phyloP scores from a whole-genome alignment of 2,797 vertebrate species.

The Pelodytes ibericus region DNA sequence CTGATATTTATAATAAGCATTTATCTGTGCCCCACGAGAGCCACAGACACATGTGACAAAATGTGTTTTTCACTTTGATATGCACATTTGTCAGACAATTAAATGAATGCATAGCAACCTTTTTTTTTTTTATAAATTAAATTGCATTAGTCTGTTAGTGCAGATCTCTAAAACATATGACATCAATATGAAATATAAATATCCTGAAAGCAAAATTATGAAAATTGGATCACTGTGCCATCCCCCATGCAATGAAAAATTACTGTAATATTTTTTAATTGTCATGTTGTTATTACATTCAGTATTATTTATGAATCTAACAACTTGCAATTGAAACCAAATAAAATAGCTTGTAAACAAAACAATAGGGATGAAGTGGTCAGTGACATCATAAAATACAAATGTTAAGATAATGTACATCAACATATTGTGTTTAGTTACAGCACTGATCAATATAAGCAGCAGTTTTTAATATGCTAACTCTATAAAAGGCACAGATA shows the following conservation, averaged over 20 bases:
- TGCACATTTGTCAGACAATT: constrained; percentile 23
- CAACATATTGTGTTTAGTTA: neutral
- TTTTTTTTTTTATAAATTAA: constrained; percentile 6
- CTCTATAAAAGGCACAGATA: too few relatives aligned
- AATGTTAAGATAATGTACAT: neutral
- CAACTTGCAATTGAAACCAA: constrained; percentile 12
- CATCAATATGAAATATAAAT: constrained; percentile 26
- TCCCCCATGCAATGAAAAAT: constrained; percentile 35
- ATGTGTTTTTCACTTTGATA: constrained; percentile 13
- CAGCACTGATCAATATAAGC: neutral
- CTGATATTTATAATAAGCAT: constrained; percentile 17
- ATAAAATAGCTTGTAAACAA: neutral
- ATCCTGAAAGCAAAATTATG: constrained; percentile 36
- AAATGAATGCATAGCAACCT: constrained; percentile 16
- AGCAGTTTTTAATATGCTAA: too few relatives aligned
- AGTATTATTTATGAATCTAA: constrained; percentile 26
- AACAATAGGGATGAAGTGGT: neutral
- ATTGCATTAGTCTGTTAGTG: constrained; percentile 9
- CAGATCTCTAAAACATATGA: constrained; percentile 13
- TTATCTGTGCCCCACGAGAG: constrained; percentile 1
- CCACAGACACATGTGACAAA: constrained; percentile 7
- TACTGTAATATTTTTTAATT: constrained; percentile 43
- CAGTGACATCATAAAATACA: neutral
- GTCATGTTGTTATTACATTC: constrained; percentile 27
- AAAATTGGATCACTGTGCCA: constrained; percentile 27